A percentile compares a stretch with the other conserved stretches of the same genome.
Evolutionary conservation across 2,797 vertebrate genomes (phyloP).

Genomic region (Champsocephalus esox): DNA sequence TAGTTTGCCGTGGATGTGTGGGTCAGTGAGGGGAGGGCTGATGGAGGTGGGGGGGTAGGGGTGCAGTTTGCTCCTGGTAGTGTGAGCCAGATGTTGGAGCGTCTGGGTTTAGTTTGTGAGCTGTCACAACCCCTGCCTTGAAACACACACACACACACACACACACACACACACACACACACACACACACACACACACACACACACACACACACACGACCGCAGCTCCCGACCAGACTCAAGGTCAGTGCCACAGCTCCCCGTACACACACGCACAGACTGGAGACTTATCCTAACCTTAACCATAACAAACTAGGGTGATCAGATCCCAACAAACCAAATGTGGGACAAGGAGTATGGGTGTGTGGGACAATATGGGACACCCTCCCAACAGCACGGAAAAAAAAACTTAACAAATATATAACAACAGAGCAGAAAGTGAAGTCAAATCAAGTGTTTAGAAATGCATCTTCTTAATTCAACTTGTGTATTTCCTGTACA

Average conservation of each 20-base stretch:
- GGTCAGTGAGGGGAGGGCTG: conserved; percentile 33
- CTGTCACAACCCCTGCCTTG: conserved; percentile 64
- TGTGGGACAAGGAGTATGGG: too few species aligned
- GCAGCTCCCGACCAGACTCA: conserved; percentile 53
- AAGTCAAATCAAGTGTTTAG: too few species aligned
- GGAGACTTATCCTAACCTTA: too few species aligned
- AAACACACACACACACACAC: neutral
- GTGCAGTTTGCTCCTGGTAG: conserved; percentile 55
- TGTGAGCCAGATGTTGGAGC: conserved; percentile 75
- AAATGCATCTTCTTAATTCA: too few species aligned
- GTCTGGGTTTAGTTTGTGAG: conserved; percentile 62
- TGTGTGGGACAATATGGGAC: too few species aligned
- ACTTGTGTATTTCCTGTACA: too few species aligned
- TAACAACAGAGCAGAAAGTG: too few species aligned
- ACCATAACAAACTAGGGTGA: too few species aligned
- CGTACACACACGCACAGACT: conserved; percentile 22
- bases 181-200: conserved; percentile 16
- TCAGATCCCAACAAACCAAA: too few species aligned
- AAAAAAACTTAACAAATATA: too few species aligned
- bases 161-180: conserved; percentile 1
- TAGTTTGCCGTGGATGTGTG: neutral
- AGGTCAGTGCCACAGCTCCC: conserved; percentile 46
- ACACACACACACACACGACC: conserved; percentile 29
- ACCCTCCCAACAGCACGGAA: too few species aligned
- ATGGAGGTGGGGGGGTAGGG: conserved; percentile 15